Conservation (phyloP, 2,797 vertebrate genomes). For the Rhinogobio ventralis region DNA sequence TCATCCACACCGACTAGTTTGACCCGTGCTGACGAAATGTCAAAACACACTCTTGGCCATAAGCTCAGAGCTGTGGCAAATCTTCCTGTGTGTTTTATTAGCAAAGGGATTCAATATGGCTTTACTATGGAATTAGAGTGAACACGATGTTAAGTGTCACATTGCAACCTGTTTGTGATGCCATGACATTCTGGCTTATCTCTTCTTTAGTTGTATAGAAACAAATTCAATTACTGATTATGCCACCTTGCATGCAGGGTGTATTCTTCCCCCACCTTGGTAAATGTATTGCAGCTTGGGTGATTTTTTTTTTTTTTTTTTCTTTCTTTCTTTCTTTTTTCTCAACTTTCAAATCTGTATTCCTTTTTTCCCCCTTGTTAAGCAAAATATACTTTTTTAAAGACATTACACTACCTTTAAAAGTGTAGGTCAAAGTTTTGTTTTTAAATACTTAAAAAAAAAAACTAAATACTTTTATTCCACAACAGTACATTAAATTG, state of each 20-base stretch:
- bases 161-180: conserved; percentile 3
- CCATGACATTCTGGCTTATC: not conserved
- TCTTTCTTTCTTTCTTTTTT: too few relatives aligned
- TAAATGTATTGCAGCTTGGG: not conserved
- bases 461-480: not conserved
- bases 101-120: conserved; percentile 23
- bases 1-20: conserved; percentile 19
- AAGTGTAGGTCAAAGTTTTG: not conserved
- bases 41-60: conserved; percentile 15
- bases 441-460: not conserved
- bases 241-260: not conserved
- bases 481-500: not conserved
- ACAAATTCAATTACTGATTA: conserved; percentile 29
- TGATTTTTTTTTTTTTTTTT: not conserved
- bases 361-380: not conserved
- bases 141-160: conserved; percentile 5
- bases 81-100: conserved; percentile 24
- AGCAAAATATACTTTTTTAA: too few relatives aligned
- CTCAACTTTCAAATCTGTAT: not conserved
- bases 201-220: conserved; percentile 14
- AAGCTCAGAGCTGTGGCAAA: conserved; percentile 34
- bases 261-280: not conserved
- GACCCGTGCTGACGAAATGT: conserved; percentile 41
- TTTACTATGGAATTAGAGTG: conserved; percentile 38
- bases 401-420: not conserved